Conservation (phyloP, 2,797 vertebrate species). For the Phrynocephalus guinanensis region DNA sequence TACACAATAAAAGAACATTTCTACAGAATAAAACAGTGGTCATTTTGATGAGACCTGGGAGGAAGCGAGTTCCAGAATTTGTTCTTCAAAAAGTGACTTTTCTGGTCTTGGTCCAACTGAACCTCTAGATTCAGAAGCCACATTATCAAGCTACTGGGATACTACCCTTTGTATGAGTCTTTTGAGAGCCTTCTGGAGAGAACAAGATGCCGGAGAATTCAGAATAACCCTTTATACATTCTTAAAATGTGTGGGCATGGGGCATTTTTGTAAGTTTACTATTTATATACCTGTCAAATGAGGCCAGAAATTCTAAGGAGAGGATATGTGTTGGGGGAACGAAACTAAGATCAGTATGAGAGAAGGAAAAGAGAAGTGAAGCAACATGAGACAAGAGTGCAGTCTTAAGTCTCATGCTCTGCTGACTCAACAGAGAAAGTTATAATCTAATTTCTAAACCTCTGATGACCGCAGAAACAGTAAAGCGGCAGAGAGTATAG, state of each 20-base stretch:
- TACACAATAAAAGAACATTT: too few species aligned
- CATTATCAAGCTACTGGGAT: neutral
- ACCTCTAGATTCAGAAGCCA: neutral
- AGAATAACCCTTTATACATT: neutral
- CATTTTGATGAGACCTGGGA: too few species aligned
- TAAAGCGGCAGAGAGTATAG: slow-evolving; percentile 25
- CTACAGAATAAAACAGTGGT: too few species aligned
- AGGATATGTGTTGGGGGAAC: neutral
- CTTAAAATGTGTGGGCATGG: too few species aligned
- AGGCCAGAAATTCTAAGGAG: neutral
- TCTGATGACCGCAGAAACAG: slow-evolving; percentile 15
- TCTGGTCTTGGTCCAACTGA: neutral
- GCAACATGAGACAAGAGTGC: neutral
- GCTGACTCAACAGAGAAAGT: slow-evolving; percentile 42
- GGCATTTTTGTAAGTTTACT: neutral
- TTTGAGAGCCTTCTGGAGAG: neutral
- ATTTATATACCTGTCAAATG: neutral
- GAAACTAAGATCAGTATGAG: neutral
- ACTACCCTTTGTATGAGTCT: neutral
- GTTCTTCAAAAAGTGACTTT: too few species aligned
- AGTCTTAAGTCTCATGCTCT: neutral
- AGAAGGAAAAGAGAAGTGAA: neutral
- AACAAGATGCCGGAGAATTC: neutral
- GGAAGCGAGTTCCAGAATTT: too few species aligned
- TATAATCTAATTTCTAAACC: slow-evolving; percentile 23